phyloP scores from a whole-genome alignment of 2,797 vertebrate genomes.

The Masticophis lateralis region DNA sequence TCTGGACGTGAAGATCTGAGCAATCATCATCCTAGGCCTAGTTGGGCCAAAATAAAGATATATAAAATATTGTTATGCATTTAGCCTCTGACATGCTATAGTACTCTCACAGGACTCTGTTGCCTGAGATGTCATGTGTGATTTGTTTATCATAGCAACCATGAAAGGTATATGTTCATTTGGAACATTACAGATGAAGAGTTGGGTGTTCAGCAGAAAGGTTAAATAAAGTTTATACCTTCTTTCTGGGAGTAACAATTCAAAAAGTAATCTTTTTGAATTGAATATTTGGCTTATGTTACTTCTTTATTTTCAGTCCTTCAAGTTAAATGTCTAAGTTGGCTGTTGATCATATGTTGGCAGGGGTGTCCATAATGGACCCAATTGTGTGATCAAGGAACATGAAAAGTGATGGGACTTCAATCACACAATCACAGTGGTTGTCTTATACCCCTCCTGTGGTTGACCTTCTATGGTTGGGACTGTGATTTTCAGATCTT shows the following conservation, averaged over 20 bases:
- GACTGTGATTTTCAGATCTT: neutral
- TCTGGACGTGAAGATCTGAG: neutral
- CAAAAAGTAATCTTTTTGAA: neutral
- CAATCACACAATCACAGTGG: neutral
- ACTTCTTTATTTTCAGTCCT: neutral
- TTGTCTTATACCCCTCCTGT: neutral
- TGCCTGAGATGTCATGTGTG: neutral
- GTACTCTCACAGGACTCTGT: neutral
- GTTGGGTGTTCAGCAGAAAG: neutral
- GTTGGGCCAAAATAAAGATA: neutral
- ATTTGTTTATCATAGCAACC: neutral
- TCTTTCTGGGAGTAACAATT: neutral
- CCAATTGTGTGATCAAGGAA: neutral
- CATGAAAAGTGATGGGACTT: neutral
- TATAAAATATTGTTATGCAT: neutral
- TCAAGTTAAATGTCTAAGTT: neutral
- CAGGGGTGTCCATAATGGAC: neutral
- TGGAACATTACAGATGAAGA: neutral
- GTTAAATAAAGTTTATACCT: neutral
- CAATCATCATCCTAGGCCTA: neutral
- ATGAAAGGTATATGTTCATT: neutral
- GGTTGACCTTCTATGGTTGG: neutral
- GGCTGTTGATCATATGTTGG: neutral
- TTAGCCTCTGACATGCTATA: neutral
- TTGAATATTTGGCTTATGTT: neutral